Base-by-base conservation (phyloP, 2,797 vertebrate species). In the Aphelocoma californica region DNA sequence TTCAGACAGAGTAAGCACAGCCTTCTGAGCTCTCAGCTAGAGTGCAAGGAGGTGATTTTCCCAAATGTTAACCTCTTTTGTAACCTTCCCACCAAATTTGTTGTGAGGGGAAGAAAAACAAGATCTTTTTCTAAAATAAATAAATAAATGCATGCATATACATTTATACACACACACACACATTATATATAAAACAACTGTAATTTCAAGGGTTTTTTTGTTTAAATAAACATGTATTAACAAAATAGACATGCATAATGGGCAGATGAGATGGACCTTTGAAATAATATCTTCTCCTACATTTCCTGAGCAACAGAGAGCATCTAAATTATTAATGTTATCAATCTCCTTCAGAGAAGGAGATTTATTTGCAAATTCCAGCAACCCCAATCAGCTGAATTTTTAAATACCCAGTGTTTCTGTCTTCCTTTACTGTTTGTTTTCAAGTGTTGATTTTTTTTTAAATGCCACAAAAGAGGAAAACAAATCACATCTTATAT, bases 401-500 rank as follows among this genome's bases (percentile, higher is more conserved):
- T 92, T 94, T 94, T 89, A 96, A 95, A 95, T 82, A 67, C 54
- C 17, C 40, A 31, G 11, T 92, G 95, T 97, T 97, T 96, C 81
- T 95, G 50, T 95, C 69, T 93, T 89, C 48, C 82, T 91, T 82
- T 70, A 88, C 84, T 95, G 90, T 95, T 97, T 97, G 96, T 95
- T 97, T 97, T 97, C 90, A 95, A 80, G 66, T 94, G 93, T 95
- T 95, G 92, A 86, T 94, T 96, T 96, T 93, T 88, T 93, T 93
- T 93, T 51, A 18, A 91, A 92, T 91, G 50, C 91, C 86, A 92
- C 91, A 95, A 94, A 96, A 96, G 89, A 94, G 56, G 86, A 95
- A 97, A 97, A 96, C 78, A 97, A 96, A 96, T 90, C 95, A 95
- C 65, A 73, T 94, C 93, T 96, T 95, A 97, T 93, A 97, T 97